These are phyloP conservation scores for Pentamera pediparva DNA, from an alignment of 53 echinoderm and acorn worm genomes.

Conservation along the genomic window DNA sequence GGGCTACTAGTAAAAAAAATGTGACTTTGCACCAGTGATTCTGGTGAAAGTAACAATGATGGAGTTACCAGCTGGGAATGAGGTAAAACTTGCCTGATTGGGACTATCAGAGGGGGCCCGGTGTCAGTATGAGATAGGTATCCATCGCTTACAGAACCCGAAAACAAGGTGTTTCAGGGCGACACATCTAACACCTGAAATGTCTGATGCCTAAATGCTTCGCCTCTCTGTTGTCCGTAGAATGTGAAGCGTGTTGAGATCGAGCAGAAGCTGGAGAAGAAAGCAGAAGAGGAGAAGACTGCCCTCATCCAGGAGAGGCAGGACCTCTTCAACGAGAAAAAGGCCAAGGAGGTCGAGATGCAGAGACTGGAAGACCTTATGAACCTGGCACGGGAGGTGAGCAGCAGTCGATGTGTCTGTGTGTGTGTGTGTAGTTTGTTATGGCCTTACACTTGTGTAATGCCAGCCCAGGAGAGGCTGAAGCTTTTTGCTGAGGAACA, in stretches of 20 bases:
- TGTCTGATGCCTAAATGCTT: no score
- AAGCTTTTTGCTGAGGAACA: conserved; percentile 58
- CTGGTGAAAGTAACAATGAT: no score
- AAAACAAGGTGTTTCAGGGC: no score
- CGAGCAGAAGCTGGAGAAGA: conserved; percentile 75
- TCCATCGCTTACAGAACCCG: no score
- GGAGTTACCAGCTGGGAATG: no score
- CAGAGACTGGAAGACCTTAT: conserved; percentile 67
- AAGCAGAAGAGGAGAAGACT: conserved; percentile 72
- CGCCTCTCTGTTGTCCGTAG: conserved; percentile 6
- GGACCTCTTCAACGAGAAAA: conserved; percentile 59
- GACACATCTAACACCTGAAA: no score
- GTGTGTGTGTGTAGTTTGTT: not conserved
- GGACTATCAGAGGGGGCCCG: no score
- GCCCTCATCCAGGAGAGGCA: conserved; percentile 58
- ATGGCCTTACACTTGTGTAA: not conserved
- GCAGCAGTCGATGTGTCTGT: not conserved
- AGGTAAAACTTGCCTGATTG: no score
- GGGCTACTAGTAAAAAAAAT: no score
- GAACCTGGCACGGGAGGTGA: conserved; percentile 81
- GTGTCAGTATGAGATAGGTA: no score
- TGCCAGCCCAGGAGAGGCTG: conserved; percentile 48
- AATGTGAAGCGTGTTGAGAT: conserved; percentile 65
- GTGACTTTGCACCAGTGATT: no score
- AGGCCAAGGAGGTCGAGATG: conserved; percentile 67